These are phyloP conservation scores for Rhynchomys soricoides DNA, from an alignment of 2,113 vertebrate genomes.

Conservation along the genomic window DNA sequence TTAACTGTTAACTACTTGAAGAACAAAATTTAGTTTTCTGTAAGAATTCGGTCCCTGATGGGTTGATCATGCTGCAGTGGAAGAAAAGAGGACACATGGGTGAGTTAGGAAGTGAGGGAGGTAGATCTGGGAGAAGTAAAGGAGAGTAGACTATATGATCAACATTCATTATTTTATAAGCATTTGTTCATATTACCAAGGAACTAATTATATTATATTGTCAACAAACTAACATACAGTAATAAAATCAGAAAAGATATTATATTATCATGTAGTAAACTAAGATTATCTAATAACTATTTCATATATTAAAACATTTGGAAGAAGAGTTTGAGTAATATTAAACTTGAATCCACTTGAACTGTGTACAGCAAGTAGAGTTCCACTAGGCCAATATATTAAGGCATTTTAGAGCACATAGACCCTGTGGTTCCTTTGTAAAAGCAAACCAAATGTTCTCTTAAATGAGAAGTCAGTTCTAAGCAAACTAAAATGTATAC, in stretches of 20 bases:
- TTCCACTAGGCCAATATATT: not conserved
- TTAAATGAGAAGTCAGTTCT: slow-evolving; percentile 59
- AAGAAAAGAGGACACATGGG: too few relatives aligned
- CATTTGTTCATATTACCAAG: not conserved
- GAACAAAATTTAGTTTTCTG: not conserved
- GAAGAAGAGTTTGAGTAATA: not conserved
- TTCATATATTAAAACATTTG: not conserved
- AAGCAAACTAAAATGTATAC: slow-evolving; percentile 34
- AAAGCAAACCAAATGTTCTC: slow-evolving; percentile 33
- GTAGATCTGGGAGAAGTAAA: not conserved
- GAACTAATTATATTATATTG: not conserved
- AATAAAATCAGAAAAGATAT: not conserved
- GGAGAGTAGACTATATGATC: not conserved
- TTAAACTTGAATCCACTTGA: not conserved
- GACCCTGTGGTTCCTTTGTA: not conserved
- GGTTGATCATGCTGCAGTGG: not conserved
- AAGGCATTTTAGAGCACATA: not conserved
- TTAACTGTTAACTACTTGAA: not conserved
- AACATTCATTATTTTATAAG: not conserved
- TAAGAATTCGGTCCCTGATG: not conserved
- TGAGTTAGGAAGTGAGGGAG: not conserved
- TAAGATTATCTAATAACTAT: not conserved
- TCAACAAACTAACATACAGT: not conserved
- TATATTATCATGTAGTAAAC: not conserved
- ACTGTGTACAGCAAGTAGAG: not conserved